These are phyloP conservation scores for Notamacropus eugenii DNA, from an alignment of 2,797 vertebrate species.

Conservation along the genomic window DNA sequence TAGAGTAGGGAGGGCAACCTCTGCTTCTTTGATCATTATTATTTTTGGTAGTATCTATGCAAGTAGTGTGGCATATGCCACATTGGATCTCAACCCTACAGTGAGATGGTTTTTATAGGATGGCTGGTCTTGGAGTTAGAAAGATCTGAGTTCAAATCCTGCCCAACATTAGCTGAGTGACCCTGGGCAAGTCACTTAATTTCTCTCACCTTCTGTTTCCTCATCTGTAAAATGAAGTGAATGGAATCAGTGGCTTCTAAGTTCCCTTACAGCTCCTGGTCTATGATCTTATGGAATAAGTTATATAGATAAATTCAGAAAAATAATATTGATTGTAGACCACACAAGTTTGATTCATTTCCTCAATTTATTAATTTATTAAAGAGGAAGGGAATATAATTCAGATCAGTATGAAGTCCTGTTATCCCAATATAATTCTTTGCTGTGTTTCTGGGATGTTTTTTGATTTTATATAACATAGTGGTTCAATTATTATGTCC, in stretches of 20 bases:
- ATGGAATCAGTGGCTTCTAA: neutral
- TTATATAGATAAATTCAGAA: neutral
- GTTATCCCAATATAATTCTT: neutral
- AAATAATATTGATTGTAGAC: neutral
- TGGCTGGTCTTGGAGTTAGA: neutral
- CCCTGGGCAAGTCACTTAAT: neutral
- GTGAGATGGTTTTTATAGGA: neutral
- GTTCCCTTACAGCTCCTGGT: neutral
- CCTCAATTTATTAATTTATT: neutral
- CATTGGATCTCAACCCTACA: neutral
- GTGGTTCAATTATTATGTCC: neutral
- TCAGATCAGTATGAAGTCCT: neutral
- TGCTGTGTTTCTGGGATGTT: neutral
- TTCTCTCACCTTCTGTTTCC: neutral
- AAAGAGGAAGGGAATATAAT: neutral
- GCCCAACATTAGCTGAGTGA: neutral
- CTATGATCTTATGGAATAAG: neutral
- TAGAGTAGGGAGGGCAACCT: neutral
- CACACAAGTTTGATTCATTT: neutral
- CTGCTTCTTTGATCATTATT: neutral
- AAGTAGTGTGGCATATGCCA: neutral
- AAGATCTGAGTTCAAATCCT: neutral
- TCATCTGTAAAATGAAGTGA: neutral
- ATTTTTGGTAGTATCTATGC: neutral
- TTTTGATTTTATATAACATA: neutral